Percentiles rank a stretch among this genome's conserved stretches.
These are phyloP conservation scores for Rutilus rutilus DNA, from an alignment of 2,113 vertebrate genomes.

Conservation along the genomic window DNA sequence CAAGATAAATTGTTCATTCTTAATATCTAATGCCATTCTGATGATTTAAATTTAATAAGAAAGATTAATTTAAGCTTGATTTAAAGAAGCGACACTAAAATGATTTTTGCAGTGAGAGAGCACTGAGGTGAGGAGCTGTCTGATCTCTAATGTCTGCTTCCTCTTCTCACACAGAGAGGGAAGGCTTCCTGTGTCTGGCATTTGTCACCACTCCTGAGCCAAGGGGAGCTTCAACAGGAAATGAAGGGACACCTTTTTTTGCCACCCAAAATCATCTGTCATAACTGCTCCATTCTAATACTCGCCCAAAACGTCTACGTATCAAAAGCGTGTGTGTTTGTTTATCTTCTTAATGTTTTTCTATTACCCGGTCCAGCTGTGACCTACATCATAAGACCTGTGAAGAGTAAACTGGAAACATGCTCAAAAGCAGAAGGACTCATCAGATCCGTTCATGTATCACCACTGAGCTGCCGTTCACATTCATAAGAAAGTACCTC, in stretches of 20 bases:
- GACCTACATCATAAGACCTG: conserved; percentile 30
- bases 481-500: background rate
- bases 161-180: conserved; percentile 51
- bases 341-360: conserved; percentile 32
- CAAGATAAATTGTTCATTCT: background rate
- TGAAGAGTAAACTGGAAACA: conserved; percentile 13
- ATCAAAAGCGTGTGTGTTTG: background rate
- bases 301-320: background rate
- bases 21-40: background rate
- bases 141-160: conserved; percentile 55
- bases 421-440: background rate
- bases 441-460: background rate
- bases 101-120: background rate
- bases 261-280: conserved; percentile 42
- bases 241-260: conserved; percentile 52
- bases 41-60: too few relatives aligned
- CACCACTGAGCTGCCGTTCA: background rate
- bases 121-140: conserved; percentile 23
- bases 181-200: conserved; percentile 61
- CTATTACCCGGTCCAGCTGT: conserved; percentile 25
- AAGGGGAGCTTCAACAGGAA: conserved; percentile 54
- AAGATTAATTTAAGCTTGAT: background rate
- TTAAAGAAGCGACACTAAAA: background rate
- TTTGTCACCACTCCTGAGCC: conserved; percentile 56
- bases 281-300: conserved; percentile 36